A percentile compares a stretch with the other conserved stretches of the same genome.
phyloP scores from a whole-genome alignment of 2,113 vertebrate species.

The Myrmecophaga tridactyla region DNA sequence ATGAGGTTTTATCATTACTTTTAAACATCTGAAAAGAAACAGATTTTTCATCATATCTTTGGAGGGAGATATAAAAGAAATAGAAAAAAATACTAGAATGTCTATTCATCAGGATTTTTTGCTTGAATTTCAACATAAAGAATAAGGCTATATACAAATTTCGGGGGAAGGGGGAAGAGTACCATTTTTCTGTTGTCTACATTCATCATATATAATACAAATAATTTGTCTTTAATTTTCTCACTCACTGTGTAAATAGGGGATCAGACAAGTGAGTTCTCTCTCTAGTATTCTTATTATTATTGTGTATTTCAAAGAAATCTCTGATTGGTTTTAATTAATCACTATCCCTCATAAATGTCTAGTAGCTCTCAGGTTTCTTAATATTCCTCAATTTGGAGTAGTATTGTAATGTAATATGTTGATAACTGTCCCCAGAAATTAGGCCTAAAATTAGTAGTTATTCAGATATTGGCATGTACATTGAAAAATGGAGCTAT shows the following conservation, averaged over 20 bases:
- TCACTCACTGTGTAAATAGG: conserved; percentile 1
- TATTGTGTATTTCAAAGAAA: conserved; percentile 15
- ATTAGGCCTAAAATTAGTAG: background rate
- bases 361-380: background rate
- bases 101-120: background rate
- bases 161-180: background rate
- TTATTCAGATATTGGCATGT: background rate
- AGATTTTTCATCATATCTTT: conserved; percentile 7
- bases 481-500: background rate
- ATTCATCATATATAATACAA: conserved; percentile 1
- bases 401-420: background rate
- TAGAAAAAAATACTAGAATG: background rate
- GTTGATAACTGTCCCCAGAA: background rate
- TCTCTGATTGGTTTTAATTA: background rate
- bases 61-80: background rate
- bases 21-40: conserved; percentile 67
- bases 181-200: background rate
- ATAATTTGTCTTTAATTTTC: background rate
- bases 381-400: conserved; percentile 28
- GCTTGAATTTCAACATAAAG: conserved; percentile 9
- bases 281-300: background rate
- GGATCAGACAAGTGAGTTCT: background rate
- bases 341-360: conserved; percentile 13
- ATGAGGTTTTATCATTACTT: conserved; percentile 53
- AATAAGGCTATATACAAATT: background rate